Conservation (phyloP, 2,113 vertebrate genomes). For the Laticauda colubrina region DNA sequence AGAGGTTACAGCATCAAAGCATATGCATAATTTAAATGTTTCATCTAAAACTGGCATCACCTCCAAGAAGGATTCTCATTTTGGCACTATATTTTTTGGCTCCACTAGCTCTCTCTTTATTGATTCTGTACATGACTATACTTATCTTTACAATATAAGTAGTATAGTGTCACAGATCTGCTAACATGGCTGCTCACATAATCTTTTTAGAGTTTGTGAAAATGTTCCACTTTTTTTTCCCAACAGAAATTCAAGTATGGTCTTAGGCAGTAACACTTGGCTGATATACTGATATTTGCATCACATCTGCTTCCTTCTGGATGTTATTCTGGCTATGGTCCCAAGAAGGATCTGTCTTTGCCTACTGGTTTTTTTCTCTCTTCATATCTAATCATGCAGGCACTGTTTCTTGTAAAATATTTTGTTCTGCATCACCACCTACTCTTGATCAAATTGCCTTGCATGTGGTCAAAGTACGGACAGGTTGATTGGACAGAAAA, state of each 20-base stretch:
- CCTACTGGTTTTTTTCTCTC: not conserved
- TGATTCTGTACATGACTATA: not conserved
- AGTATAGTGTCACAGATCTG: not conserved
- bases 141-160: not conserved
- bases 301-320: not conserved
- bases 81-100: not conserved
- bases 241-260: not conserved
- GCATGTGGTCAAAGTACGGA: not conserved
- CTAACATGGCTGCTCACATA: not conserved
- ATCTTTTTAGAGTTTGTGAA: not conserved
- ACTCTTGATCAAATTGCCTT: not conserved
- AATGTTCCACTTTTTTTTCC: not conserved
- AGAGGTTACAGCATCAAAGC: not conserved
- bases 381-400: not conserved
- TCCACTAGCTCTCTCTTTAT: constrained; percentile 5
- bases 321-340: not conserved
- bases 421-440: not conserved
- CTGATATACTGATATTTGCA: not conserved
- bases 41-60: not conserved
- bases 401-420: not conserved
- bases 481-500: not conserved
- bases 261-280: not conserved
- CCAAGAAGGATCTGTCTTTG: not conserved
- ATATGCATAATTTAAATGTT: constrained; percentile 3
- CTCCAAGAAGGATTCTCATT: constrained; percentile 16